Evolutionary conservation across 1,140 invertebrate genomes (phyloP).

Genomic region (Rhizoglyphus robini): DNA sequence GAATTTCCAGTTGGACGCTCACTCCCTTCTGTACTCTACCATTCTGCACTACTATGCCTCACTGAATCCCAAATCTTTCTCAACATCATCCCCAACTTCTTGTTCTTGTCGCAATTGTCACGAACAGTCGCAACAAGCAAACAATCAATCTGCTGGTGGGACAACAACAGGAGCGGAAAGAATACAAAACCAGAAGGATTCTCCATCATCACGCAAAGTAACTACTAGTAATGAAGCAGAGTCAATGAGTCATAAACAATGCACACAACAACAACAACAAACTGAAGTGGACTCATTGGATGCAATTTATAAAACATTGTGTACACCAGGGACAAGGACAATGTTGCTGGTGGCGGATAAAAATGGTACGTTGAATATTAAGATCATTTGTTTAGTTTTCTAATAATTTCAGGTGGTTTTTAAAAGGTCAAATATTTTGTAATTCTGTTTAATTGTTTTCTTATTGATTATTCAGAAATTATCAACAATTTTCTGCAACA

Average conservation of each 20-base stretch:
- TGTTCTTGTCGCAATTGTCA: not conserved
- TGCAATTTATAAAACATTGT: not conserved
- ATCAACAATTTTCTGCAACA: not conserved
- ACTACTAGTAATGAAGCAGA: no score
- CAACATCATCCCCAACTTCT: not conserved
- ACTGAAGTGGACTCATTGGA: not conserved
- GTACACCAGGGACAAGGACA: conserved; percentile 5
- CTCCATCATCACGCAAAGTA: not conserved
- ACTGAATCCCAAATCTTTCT: not conserved
- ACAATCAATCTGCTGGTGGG: no score
- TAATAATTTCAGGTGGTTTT: no score
- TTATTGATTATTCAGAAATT: not conserved
- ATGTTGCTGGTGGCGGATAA: not conserved
- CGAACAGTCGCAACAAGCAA: no score
- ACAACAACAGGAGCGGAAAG: not conserved
- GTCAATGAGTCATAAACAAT: not conserved
- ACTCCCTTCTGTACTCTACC: not conserved
- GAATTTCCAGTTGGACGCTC: not conserved
- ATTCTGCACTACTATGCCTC: not conserved
- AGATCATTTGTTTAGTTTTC: not conserved
- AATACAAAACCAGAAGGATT: not conserved
- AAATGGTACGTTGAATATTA: not conserved
- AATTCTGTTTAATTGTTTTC: no score
- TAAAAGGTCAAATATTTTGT: conserved; percentile 6
- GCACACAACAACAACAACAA: not conserved